Conservation (phyloP, 2,797 vertebrate species). For the Notolepis coatsorum region DNA sequence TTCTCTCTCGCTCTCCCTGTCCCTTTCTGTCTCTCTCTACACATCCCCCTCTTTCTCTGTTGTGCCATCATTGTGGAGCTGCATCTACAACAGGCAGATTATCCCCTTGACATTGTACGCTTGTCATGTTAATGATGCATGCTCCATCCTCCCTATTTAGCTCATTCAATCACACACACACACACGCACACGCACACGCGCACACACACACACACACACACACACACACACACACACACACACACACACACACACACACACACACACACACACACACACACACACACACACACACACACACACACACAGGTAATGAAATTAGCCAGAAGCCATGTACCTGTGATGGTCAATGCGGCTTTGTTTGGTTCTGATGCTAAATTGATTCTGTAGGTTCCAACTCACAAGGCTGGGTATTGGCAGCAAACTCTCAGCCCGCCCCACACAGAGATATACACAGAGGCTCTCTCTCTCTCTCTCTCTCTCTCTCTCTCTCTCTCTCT, state of each 20-base stretch:
- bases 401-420: constrained; percentile 33
- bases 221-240: constrained; percentile 19
- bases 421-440: constrained; percentile 25
- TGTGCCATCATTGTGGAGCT: constrained; percentile 5
- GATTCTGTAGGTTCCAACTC: constrained; percentile 60
- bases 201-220: constrained; percentile 24
- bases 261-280: constrained; percentile 11
- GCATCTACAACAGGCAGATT: constrained; percentile 3
- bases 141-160: background rate
- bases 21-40: background rate
- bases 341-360: constrained; percentile 53
- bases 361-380: constrained; percentile 51
- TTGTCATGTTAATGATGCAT: constrained; percentile 25
- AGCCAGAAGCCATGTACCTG: constrained; percentile 40
- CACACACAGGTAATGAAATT: constrained; percentile 45
- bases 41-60: background rate
- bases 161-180: constrained; percentile 5
- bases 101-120: constrained; percentile 18
- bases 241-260: background rate
- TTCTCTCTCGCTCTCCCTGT: background rate
- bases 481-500: constrained; percentile 8
- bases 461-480: constrained; percentile 28
- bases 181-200: constrained; percentile 5
- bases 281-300: constrained; percentile 10
- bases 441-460: constrained; percentile 21